phyloP scores from a whole-genome alignment of 2,888 invertebrate species.

The Cephus nigrinus region DNA sequence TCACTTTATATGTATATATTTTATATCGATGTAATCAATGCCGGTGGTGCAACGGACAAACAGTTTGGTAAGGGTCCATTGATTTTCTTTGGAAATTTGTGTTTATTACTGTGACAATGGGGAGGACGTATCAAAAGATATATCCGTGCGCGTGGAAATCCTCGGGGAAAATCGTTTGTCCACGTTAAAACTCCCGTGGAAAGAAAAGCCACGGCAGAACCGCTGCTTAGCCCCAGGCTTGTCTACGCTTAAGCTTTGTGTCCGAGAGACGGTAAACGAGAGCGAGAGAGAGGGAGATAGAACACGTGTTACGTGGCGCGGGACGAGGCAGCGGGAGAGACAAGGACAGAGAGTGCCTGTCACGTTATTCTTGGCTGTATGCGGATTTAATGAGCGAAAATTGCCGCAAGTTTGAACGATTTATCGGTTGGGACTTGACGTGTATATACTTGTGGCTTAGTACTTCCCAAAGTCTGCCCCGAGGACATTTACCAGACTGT shows the following conservation, averaged over 20 bases:
- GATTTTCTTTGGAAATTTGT: no score
- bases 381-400: neutral
- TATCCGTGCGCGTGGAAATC: neutral
- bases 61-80: no score
- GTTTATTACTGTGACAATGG: neutral
- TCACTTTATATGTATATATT: neutral
- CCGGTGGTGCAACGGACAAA: no score
- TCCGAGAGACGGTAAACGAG: neutral
- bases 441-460: neutral
- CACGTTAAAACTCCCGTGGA: neutral
- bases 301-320: neutral
- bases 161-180: neutral
- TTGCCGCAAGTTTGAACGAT: slow-evolving; percentile 1
- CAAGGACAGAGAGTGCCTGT: neutral
- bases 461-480: neutral
- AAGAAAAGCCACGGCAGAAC: neutral
- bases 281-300: neutral
- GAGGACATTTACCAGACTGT: neutral
- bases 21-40: no score
- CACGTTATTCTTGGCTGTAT: neutral
- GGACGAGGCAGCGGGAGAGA: neutral
- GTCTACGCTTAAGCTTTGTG: neutral
- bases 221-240: neutral
- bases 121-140: neutral
- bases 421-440: neutral